phyloP scores from a whole-genome alignment of 2,888 invertebrate genomes.

The Unio pictorum region DNA sequence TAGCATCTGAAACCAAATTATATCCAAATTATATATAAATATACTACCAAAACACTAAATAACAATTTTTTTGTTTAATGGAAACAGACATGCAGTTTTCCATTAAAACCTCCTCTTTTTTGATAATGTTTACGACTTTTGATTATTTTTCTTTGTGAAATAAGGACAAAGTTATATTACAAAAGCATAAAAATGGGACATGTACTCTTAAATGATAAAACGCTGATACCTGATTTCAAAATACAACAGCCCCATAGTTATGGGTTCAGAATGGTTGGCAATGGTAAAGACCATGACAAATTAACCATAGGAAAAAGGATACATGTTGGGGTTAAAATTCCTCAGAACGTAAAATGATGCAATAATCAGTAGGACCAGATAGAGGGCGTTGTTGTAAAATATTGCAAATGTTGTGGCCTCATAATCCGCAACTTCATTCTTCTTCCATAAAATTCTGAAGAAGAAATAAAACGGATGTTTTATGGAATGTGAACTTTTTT shows the following conservation, averaged over 20 bases:
- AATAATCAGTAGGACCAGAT: slow-evolving; percentile 92
- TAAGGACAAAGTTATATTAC: too few species aligned
- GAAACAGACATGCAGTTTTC: too few species aligned
- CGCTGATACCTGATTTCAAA: neutral
- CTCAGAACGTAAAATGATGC: slow-evolving; percentile 94
- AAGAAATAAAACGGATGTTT: slow-evolving; percentile 3
- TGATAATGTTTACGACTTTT: too few species aligned
- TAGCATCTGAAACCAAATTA: too few species aligned
- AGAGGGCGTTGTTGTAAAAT: slow-evolving; percentile 98
- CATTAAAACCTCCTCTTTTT: too few species aligned
- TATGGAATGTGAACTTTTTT: too few species aligned
- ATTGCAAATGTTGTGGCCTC: slow-evolving; percentile 99
- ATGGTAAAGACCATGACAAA: neutral
- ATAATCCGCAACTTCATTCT: slow-evolving; percentile 99
- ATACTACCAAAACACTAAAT: too few species aligned
- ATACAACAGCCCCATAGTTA: too few species aligned
- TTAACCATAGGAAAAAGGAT: slow-evolving; percentile 75
- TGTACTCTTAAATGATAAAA: neutral
- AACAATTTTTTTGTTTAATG: too few species aligned
- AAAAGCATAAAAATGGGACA: neutral
- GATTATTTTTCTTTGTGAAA: too few species aligned
- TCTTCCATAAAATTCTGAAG: slow-evolving; percentile 95
- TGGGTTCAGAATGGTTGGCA: neutral
- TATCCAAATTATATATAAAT: too few species aligned
- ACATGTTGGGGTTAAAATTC: slow-evolving; percentile 83